phyloP scores from a whole-genome alignment of 1,140 invertebrate species.

The Popillia japonica region DNA sequence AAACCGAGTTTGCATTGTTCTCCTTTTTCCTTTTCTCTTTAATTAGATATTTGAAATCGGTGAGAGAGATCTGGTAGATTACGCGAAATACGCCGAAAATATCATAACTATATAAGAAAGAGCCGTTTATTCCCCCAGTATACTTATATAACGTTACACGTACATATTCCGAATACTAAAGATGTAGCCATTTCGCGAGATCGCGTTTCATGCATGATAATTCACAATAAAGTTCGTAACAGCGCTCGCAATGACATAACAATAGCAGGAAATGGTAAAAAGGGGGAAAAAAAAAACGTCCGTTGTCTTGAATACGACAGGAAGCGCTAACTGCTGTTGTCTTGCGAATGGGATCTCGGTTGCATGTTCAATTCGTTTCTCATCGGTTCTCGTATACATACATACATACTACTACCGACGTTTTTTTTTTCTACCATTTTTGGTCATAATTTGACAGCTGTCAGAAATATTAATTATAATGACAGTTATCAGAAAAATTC shows the following conservation, averaged over 20 bases:
- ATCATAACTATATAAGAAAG: too few relatives aligned
- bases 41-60: too few relatives aligned
- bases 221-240: not conserved
- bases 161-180: not conserved
- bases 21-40: not conserved
- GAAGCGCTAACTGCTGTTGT: not conserved
- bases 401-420: too few relatives aligned
- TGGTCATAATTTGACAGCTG: too few relatives aligned
- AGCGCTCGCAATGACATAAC: slow-evolving; percentile 14
- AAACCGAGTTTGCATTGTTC: not conserved
- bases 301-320: slow-evolving; percentile 13
- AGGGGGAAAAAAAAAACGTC: not conserved
- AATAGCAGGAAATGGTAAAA: slow-evolving; percentile 25
- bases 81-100: too few relatives aligned
- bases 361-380: slow-evolving; percentile 24
- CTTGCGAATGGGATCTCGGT: slow-evolving; percentile 14
- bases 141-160: too few relatives aligned
- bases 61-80: too few relatives aligned
- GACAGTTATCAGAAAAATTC: too few relatives aligned
- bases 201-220: not conserved
- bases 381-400: not conserved
- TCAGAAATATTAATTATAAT: too few relatives aligned
- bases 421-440: too few relatives aligned
- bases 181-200: not conserved
- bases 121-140: too few relatives aligned